Base-by-base conservation (phyloP, 2,113 vertebrate genomes). In the Nestor notabilis region DNA sequence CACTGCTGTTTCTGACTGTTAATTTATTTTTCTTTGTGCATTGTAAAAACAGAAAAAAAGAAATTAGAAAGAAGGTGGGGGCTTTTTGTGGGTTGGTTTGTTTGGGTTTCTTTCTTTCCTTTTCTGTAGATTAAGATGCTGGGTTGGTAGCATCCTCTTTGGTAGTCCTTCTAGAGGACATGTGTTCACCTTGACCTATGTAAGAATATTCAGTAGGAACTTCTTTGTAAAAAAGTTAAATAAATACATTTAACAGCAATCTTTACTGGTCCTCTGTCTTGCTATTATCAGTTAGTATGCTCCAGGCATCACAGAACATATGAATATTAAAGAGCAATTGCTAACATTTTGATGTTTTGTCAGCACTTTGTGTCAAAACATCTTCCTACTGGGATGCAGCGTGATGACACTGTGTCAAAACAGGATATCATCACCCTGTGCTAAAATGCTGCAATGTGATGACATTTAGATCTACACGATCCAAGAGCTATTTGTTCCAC, bases 361-460 rank as follows among this genome's bases (percentile, higher is more conserved):
- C 92, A 97, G 75, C 91, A 94, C 78, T 83, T 91, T 83, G 65
- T 96, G 97, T 97, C 97, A 97, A 96, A 97, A 97, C 83, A 94
- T 91, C 96, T 90, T 96, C 77, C 77, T 87, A 20, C 79, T 29
- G 69, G 83, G 90, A 89, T 92, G 77, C 69, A 41, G 49, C 5
- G 2, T 76, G 94, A 91, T 92, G 94, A 95, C 96, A 97, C 61
- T 53, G 52, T 94, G 95, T 97, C 96, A 97, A 97, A 97, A 96
- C 80, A 97, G 74, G 69, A 95, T 37, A 89, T 95, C 66, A 81
- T 95, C 80, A 52, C 83, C 41, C 31, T 0, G 1, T 87, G 72
- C 77, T 87, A 78, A 92, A 95, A 93, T 69, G 76, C 58, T 91
- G 69, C 60, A 50, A 84, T 23, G 88, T 82, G 89, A 89, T 92